Evolutionary conservation across 1,140 invertebrate genomes (phyloP).

Genomic region (Pemphigus obesinymphae): DNA sequence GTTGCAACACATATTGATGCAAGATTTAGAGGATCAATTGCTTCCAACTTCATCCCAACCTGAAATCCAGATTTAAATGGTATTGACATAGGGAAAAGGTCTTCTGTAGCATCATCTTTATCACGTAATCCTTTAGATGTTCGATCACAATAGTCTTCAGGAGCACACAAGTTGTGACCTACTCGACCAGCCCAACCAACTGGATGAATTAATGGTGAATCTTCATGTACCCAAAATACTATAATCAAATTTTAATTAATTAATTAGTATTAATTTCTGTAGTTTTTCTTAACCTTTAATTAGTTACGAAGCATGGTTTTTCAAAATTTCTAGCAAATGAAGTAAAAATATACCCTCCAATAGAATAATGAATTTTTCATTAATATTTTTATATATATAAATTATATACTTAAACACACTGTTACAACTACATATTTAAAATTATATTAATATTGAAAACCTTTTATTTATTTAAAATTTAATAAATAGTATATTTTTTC

Average conservation of each 20-base stretch:
- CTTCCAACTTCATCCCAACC: slow-evolving; percentile 93
- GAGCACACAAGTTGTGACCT: slow-evolving; percentile 79
- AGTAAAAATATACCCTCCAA: too few species aligned
- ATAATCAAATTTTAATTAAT: slow-evolving; percentile 28
- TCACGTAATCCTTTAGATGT: slow-evolving; percentile 57
- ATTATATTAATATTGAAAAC: too few species aligned
- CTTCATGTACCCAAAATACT: slow-evolving; percentile 92
- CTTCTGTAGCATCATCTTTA: slow-evolving; percentile 68
- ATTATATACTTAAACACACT: too few species aligned
- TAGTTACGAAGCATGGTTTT: too few species aligned
- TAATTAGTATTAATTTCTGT: neutral
- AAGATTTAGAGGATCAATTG: slow-evolving; percentile 91
- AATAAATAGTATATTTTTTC: too few species aligned
- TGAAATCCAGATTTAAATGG: slow-evolving; percentile 58
- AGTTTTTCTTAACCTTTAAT: too few species aligned
- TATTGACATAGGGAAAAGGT: slow-evolving; percentile 61
- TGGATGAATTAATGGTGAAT: slow-evolving; percentile 88
- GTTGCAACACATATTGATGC: slow-evolving; percentile 92
- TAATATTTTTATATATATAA: too few species aligned
- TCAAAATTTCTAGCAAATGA: too few species aligned
- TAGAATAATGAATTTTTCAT: too few species aligned
- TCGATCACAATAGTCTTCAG: slow-evolving; percentile 68
- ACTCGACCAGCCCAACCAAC: slow-evolving; percentile 84
- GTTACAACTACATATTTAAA: too few species aligned
- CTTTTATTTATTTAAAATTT: too few species aligned